Base-by-base conservation (phyloP, 2,888 invertebrate genomes). In the Zaprionus bogoriensis region DNA sequence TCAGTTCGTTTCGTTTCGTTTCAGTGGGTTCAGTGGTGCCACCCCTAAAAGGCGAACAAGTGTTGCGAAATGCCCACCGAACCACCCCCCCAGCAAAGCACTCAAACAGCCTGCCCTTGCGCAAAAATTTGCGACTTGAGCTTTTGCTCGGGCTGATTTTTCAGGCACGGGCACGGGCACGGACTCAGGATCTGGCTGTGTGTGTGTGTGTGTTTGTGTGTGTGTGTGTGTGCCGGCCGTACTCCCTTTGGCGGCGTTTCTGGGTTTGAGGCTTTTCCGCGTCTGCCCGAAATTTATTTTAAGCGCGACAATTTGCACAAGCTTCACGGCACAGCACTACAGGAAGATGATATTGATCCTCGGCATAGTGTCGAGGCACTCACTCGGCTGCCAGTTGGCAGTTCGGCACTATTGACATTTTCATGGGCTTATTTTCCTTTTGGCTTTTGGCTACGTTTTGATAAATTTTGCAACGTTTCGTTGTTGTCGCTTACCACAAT, bases 51-150 rank as follows among this genome's bases (percentile, higher is more conserved):
- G 59, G 78, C 75, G 67, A 64, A 74, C 67, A 83, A 85, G 79
- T 86, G 86, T 86, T 84, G 85, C 79, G 79, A 84, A 81, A 80
- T 84, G 73, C 84, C 57, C 57, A 47, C 28, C 30, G 53, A 45
- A 7, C 59, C 75, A 71, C 64, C 74, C 78, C 73, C 73, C 47
- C 45, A 42, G 54, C 28, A 32, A 54, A 10, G 20, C 60, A 63
- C 76, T 76, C 82, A 77, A 72, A 51, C 71, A 62, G 74, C 74
- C 84, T 78, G 87, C 74, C 82, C 82, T 83, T 83, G 82, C 82
- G 82, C 82, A 83, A 83, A 83, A 84, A 70, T 74, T 87, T 72
- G 77, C 61, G 79, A 70, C 82, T 83, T 83, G 87, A 87, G 82
- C 82, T 83, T 83, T 83, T 71, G 70, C 63, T 62, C 70, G 58